A percentile compares a stretch with the other conserved stretches of the same genome.
phyloP scores from a whole-genome alignment of 2,113 vertebrate species.

The Galeopterus variegatus region DNA sequence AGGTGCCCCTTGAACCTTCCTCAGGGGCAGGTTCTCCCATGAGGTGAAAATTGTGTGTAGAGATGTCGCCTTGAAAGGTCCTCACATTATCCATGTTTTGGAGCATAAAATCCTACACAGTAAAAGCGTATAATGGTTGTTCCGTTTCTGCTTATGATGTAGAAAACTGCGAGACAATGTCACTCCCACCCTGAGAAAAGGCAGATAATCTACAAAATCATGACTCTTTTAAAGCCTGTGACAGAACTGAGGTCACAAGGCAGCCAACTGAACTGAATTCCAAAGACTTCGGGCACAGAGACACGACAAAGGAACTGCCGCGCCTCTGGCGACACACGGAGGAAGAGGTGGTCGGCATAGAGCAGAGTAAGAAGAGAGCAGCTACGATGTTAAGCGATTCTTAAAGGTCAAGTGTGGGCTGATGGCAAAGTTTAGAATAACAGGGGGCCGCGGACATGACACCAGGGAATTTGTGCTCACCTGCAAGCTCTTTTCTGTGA shows the following conservation, averaged over 20 bases:
- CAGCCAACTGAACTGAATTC: not conserved
- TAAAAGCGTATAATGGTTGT: not conserved
- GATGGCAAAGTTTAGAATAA: not conserved
- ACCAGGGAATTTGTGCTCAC: not conserved
- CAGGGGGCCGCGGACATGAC: not conserved
- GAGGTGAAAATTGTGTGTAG: not conserved
- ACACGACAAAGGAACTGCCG: fast-evolving
- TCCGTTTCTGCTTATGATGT: not conserved
- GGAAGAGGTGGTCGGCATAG: not conserved
- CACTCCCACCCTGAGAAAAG: not conserved
- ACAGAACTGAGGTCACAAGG: not conserved
- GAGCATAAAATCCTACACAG: not conserved
- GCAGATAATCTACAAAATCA: not conserved
- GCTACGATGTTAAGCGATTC: not conserved
- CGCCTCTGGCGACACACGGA: not conserved
- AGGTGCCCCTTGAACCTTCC: not conserved
- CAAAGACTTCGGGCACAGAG: not conserved
- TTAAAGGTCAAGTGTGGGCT: not conserved
- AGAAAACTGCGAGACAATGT: not conserved
- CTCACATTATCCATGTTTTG: not conserved
- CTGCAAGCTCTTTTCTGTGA: not conserved
- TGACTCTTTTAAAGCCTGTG: not conserved
- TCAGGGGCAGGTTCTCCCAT: not conserved
- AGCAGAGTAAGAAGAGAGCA: not conserved
- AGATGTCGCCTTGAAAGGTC: not conserved